Evolutionary conservation across 2,113 vertebrate species (phyloP), one percentile per base, ranked within the genome.

Genomic region (Spea multiplicata): DNA sequence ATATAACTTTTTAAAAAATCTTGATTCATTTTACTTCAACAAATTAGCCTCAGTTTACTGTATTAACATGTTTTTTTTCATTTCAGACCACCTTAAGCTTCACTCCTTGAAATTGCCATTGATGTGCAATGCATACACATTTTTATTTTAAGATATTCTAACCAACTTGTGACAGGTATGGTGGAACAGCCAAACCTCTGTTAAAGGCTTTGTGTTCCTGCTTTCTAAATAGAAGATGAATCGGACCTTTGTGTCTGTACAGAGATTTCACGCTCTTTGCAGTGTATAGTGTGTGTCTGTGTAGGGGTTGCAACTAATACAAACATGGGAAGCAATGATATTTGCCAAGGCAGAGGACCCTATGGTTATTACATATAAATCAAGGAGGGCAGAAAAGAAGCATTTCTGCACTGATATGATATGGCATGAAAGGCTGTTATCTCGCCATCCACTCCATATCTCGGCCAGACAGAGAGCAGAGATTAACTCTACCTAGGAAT

Each of bases 371-470:
- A 80, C 73, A 74, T 57, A 73, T 68, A 80, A 74, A 71, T 74
- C 77, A 79, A 79, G 47, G 67, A 79, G 78, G 65, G 78, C 78
- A 80, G 66, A 74, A 80, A 17, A 74, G 64, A 74, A 80, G 65
- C 66, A 52, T 80, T 49, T 53, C 78, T 80, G 77, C 65, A 45
- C 52, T 73, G 62, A 80, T 73, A 73, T 55, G 64, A 80, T 74
- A 80, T 80, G 78, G 52, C 68, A 80, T 74, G 64, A 80, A 80
- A 80, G 71, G 64, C 50, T 68, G 64, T 67, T 80, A 80, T 74
- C 70, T 73, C 49, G 45, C 77, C 70, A 73, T 80, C 61, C 70
- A 66, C 64, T 74, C 59, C 62, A 80, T 80, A 80, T 80, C 71
- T 74, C 68, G 64, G 61, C 68, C 76, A 79, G 70, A 73, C 69